Percentiles rank a stretch among this genome's conserved stretches.
Evolutionary conservation across 2,797 vertebrate genomes (phyloP).

Genomic region (Antrozous pallidus): DNA sequence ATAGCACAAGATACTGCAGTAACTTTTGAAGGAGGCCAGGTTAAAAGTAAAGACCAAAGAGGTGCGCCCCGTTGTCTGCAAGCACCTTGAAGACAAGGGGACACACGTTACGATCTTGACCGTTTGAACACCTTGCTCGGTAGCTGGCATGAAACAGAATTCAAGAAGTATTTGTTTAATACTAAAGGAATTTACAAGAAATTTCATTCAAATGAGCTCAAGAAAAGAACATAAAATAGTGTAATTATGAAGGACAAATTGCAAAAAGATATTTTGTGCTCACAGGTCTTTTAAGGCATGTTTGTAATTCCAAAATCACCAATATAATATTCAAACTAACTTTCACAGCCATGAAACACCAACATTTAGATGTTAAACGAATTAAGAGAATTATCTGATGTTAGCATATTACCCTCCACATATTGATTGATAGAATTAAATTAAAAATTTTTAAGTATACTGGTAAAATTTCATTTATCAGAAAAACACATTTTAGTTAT

Average conservation of each 20-base stretch:
- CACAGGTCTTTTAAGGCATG: neutral
- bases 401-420: neutral
- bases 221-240: neutral
- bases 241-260: conserved; percentile 4
- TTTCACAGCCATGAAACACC: neutral
- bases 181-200: neutral
- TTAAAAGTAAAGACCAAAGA: neutral
- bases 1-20: neutral
- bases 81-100: neutral
- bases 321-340: neutral
- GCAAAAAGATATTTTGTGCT: neutral
- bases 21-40: neutral
- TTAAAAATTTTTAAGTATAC: neutral
- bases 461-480: conserved; percentile 23
- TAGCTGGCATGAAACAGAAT: neutral
- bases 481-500: neutral
- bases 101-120: neutral
- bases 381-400: neutral
- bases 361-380: conserved; percentile 3
- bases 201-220: neutral
- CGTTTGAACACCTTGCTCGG: neutral
- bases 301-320: neutral
- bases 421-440: neutral
- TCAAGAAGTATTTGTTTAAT: neutral
- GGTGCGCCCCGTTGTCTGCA: neutral